phyloP scores from a whole-genome alignment of 2,797 vertebrate genomes.

The Protonibea diacanthus region DNA sequence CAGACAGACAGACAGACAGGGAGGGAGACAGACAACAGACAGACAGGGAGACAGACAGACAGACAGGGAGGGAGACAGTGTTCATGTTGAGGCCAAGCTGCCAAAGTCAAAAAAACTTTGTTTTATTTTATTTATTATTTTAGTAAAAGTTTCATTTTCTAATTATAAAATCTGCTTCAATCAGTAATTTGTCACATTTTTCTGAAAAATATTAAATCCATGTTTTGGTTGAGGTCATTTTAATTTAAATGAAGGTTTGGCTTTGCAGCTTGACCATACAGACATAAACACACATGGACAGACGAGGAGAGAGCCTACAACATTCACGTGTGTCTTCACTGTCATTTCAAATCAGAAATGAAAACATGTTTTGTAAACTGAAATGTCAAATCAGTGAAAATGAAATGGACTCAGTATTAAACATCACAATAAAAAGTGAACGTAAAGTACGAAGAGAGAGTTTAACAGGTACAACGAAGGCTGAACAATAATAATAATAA shows the following conservation, averaged over 20 bases:
- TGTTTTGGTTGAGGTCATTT: not conserved
- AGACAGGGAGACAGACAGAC: too few relatives aligned
- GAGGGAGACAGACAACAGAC: too few relatives aligned
- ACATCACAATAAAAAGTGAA: slow-evolving; percentile 6
- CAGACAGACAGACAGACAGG: not conserved
- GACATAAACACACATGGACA: not conserved
- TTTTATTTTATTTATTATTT: not conserved
- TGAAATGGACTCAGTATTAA: slow-evolving; percentile 13
- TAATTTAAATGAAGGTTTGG: not conserved
- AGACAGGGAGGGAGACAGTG: too few relatives aligned
- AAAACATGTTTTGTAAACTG: slow-evolving; percentile 11
- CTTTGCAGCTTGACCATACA: slow-evolving; percentile 46
- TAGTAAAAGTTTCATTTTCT: not conserved
- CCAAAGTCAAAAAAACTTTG: slow-evolving; percentile 12
- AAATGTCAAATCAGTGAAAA: slow-evolving; percentile 27
- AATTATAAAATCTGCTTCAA: not conserved
- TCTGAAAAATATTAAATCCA: not conserved
- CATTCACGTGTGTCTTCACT: slow-evolving; percentile 3
- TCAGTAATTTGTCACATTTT: too few relatives aligned
- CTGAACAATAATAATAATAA: not conserved
- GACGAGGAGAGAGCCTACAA: slow-evolving; percentile 37
- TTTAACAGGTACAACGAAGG: not conserved
- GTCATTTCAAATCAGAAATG: not conserved
- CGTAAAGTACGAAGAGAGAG: not conserved
- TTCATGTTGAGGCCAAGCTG: slow-evolving; percentile 31